phyloP scores from a whole-genome alignment of 2,113 vertebrate species.

The Dolichotis patagonum region DNA sequence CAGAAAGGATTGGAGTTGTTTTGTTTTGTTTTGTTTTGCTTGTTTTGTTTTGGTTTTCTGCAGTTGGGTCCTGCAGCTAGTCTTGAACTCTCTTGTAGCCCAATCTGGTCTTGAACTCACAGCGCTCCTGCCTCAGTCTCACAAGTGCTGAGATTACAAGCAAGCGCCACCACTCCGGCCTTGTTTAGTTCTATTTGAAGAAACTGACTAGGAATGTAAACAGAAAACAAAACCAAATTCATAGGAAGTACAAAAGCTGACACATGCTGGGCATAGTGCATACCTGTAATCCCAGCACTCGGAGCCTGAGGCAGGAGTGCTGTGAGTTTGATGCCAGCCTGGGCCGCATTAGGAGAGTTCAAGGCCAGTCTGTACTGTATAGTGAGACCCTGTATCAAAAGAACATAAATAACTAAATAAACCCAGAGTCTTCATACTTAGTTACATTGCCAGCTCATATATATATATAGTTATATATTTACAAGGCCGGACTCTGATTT shows the following conservation, averaged over 20 bases:
- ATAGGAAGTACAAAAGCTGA: not conserved
- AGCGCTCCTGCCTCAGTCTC: no score
- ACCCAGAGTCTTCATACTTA: not conserved
- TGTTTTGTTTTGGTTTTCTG: not conserved
- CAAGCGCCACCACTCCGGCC: not conserved
- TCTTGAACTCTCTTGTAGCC: not conserved
- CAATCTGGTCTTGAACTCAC: not conserved
- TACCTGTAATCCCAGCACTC: not conserved
- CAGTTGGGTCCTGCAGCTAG: not conserved
- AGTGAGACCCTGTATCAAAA: no score
- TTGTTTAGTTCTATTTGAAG: not conserved
- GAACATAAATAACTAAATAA: not conserved
- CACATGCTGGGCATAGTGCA: no score
- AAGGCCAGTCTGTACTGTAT: not conserved
- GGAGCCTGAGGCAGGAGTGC: not conserved
- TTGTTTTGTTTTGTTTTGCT: not conserved
- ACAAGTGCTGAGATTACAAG: not conserved
- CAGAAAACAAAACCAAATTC: not conserved
- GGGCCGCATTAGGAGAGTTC: not conserved
- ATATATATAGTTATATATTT: not conserved
- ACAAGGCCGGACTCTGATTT: not conserved
- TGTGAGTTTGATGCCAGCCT: not conserved
- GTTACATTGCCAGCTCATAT: not conserved
- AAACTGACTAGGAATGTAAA: slow-evolving; percentile 30
- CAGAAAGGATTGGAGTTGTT: not conserved